A percentile compares a stretch with the other conserved stretches of the same genome.
Evolutionary conservation across 2,797 vertebrate species (phyloP).

Genomic region (Catharus ustulatus): DNA sequence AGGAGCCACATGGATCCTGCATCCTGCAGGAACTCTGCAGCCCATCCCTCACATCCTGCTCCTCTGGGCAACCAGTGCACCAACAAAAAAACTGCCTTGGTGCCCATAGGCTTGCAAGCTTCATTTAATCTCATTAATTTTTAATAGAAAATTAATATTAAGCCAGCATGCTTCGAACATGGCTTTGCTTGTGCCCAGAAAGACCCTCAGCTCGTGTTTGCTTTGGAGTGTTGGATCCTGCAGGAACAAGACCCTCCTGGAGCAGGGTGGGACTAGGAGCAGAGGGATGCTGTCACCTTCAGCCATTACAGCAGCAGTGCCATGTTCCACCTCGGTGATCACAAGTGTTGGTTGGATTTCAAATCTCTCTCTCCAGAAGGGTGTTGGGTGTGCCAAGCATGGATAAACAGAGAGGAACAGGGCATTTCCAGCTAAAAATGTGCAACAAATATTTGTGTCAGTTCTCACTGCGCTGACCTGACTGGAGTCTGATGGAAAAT

Average conservation of each 20-base stretch:
- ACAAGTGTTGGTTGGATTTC: constrained; percentile 11
- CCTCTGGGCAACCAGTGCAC: rapidly evolving
- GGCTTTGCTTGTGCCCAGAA: not conserved
- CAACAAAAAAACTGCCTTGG: not conserved
- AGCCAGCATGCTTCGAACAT: not conserved
- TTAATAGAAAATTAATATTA: constrained; percentile 51
- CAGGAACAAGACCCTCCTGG: not conserved
- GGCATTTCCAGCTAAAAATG: constrained; percentile 46
- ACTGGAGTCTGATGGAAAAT: constrained; percentile 35
- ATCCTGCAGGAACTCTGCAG: not conserved
- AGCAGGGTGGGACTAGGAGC: not conserved
- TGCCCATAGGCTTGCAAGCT: not conserved
- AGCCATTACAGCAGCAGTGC: not conserved
- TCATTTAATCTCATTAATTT: constrained; percentile 56
- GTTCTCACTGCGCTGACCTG: constrained; percentile 70
- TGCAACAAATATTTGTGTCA: constrained; percentile 75
- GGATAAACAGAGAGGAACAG: constrained; percentile 49
- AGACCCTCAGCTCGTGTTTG: not conserved
- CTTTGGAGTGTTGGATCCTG: not conserved
- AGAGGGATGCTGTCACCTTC: not conserved
- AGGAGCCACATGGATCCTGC: not conserved
- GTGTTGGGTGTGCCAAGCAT: constrained; percentile 49
- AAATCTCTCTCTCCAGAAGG: not conserved
- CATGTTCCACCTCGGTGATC: not conserved
- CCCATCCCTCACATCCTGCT: not conserved